Conservation (phyloP, 2,888 invertebrate species). For the Mesorhabditis belari region DNA sequence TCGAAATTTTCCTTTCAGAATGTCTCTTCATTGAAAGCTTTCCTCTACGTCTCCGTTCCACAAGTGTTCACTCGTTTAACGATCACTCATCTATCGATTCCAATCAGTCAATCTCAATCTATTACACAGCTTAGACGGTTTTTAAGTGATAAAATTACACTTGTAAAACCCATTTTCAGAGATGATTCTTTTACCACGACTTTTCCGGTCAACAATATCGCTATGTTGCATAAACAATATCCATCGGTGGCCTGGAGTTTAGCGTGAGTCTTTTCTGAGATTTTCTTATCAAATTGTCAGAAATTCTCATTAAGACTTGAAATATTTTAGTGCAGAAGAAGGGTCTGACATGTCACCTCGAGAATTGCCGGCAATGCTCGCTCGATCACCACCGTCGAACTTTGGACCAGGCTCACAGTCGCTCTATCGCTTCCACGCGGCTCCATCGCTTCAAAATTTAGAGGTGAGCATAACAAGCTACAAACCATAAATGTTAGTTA, state of each 20-base stretch:
- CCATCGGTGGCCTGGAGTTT: constrained; percentile 40
- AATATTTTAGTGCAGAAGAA: no score
- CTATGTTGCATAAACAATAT: constrained; percentile 28
- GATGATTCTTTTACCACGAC: constrained; percentile 44
- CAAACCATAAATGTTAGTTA: no score
- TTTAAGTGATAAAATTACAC: not conserved
- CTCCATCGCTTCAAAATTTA: not conserved
- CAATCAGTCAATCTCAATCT: not conserved
- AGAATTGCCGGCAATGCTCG: not conserved
- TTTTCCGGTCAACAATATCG: constrained; percentile 31
- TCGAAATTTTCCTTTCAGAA: constrained; percentile 3
- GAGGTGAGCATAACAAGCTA: no score
- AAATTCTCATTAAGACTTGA: no score
- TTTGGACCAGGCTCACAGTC: not conserved
- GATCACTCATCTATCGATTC: not conserved
- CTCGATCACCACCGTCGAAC: not conserved
- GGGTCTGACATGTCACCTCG: no score
- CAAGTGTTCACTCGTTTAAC: constrained; percentile 12
- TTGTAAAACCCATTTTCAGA: constrained; percentile 12
- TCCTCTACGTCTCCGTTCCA: constrained; percentile 28
- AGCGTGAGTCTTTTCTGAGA: no score
- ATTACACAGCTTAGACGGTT: not conserved
- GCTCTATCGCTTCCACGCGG: not conserved
- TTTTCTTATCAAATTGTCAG: no score
- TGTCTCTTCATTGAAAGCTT: constrained; percentile 22